Conservation (phyloP, 1,140 invertebrate genomes). For the Dermatophagoides farinae region DNA sequence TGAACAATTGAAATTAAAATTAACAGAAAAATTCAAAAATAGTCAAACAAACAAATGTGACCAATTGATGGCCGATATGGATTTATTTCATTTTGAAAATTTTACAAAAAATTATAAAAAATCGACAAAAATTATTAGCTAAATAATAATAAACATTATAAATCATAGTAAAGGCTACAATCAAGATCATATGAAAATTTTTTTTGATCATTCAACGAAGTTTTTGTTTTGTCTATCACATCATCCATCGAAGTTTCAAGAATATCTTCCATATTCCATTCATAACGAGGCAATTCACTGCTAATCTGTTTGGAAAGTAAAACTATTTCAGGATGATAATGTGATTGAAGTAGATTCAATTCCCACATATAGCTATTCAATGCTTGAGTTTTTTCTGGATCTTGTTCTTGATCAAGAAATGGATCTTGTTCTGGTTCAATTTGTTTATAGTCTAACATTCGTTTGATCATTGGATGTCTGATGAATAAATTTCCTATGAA, state of each 20-base stretch:
- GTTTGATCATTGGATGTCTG: conserved; percentile 41
- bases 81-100: neutral
- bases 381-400: conserved; percentile 53
- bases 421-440: conserved; percentile 38
- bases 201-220: neutral
- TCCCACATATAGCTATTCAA: conserved; percentile 80
- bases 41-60: neutral
- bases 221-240: conserved; percentile 1
- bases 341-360: conserved; percentile 47
- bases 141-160: neutral
- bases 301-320: conserved; percentile 41
- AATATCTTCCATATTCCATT: conserved; percentile 40
- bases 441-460: neutral
- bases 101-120: conserved; percentile 5
- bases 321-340: conserved; percentile 47
- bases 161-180: neutral
- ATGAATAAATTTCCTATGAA: conserved; percentile 70
- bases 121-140: conserved; percentile 2
- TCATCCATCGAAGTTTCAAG: conserved; percentile 28
- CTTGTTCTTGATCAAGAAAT: conserved; percentile 52
- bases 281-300: conserved; percentile 38
- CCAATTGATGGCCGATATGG: neutral
- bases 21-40: neutral
- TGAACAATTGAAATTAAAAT: neutral
- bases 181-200: conserved; percentile 6